A percentile compares a stretch with the other conserved stretches of the same genome.
phyloP scores from a whole-genome alignment of 2,797 vertebrate genomes.

The Labroides dimidiatus region DNA sequence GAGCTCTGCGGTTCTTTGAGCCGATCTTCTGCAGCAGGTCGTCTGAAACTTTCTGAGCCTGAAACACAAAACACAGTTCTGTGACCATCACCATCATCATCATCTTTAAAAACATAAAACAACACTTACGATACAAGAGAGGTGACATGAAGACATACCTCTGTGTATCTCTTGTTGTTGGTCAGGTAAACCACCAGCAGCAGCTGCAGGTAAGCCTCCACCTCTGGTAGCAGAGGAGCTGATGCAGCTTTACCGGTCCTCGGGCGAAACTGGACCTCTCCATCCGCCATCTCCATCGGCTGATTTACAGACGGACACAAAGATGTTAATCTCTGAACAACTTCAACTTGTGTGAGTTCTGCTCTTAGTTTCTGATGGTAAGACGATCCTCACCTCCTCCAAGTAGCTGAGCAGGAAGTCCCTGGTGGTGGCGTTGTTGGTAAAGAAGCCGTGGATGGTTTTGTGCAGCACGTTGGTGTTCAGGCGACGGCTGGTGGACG shows the following conservation, averaged over 20 bases:
- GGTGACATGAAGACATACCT: constrained; percentile 78
- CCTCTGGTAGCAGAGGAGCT: constrained; percentile 91
- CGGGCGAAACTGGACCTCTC: constrained; percentile 93
- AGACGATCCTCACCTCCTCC: constrained; percentile 86
- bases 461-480: constrained; percentile 94
- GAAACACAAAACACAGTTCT: constrained; percentile 2
- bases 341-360: too few relatives aligned
- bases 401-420: constrained; percentile 92
- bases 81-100: background rate
- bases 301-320: constrained; percentile 52
- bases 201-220: constrained; percentile 95
- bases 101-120: too few relatives aligned
- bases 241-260: constrained; percentile 91
- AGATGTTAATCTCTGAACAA: background rate
- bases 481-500: constrained; percentile 94
- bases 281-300: constrained; percentile 92
- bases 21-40: constrained; percentile 96
- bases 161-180: constrained; percentile 91
- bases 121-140: background rate
- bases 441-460: constrained; percentile 92
- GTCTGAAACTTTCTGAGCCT: constrained; percentile 96
- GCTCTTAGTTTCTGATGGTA: too few relatives aligned
- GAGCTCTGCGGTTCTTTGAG: constrained; percentile 94
- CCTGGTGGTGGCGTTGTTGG: constrained; percentile 85
- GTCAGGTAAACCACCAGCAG: constrained; percentile 94